Conservation (phyloP, 2,113 vertebrate species). For the Neogobius melanostomus region DNA sequence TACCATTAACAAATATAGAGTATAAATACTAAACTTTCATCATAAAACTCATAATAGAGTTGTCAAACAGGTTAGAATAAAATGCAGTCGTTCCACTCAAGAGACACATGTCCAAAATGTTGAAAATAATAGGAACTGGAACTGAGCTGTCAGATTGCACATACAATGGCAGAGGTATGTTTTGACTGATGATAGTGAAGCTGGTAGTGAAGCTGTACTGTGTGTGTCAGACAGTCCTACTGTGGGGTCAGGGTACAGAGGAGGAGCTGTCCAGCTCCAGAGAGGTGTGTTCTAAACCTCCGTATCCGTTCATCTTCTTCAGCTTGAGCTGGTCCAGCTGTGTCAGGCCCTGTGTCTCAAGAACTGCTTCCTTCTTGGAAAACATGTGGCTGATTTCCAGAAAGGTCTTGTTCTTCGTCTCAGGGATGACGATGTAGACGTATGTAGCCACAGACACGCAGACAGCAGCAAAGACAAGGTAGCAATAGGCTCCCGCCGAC, state of each 20-base stretch:
- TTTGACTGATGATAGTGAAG: too few relatives aligned
- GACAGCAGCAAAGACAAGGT: conserved; percentile 83
- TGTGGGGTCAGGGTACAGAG: conserved; percentile 51
- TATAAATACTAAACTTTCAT: not conserved
- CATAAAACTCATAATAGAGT: not conserved
- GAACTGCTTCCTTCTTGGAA: conserved; percentile 63
- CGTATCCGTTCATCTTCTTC: conserved; percentile 81
- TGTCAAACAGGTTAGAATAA: not conserved
- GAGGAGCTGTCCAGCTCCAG: conserved; percentile 76
- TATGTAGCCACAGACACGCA: conserved; percentile 83
- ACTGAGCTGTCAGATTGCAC: not conserved
- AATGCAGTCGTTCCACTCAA: not conserved
- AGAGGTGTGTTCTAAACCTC: conserved; percentile 75
- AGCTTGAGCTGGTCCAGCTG: conserved; percentile 70
- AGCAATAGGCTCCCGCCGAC: conserved; percentile 85
- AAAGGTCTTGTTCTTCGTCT: conserved; percentile 92
- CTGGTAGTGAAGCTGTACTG: not conserved
- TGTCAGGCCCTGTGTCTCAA: conserved; percentile 55
- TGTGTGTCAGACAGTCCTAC: not conserved
- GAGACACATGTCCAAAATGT: not conserved
- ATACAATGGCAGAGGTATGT: not conserved
- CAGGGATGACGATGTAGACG: conserved; percentile 81
- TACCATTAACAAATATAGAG: not conserved
- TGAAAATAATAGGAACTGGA: not conserved
- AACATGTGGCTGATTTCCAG: conserved; percentile 90